Conservation (phyloP, 1,140 invertebrate species). For the Periplaneta americana region DNA sequence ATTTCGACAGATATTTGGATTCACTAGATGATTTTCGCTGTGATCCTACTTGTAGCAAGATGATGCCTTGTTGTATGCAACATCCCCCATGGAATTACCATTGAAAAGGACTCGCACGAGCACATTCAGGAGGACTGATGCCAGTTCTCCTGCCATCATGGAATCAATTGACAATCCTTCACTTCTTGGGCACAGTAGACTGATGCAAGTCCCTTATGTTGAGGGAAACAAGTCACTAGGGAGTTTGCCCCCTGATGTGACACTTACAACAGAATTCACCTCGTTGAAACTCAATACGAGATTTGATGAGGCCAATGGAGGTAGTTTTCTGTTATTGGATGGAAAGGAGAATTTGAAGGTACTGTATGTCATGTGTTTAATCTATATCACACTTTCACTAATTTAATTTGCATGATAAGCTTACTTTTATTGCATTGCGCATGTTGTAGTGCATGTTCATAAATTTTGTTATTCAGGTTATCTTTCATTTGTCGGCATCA, state of each 20-base stretch:
- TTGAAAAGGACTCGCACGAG: neutral
- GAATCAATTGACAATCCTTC: slow-evolving; percentile 26
- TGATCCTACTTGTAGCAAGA: neutral
- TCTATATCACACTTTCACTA: no score
- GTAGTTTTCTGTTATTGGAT: slow-evolving; percentile 50
- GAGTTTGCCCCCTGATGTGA: slow-evolving; percentile 27
- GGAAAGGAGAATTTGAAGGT: slow-evolving; percentile 42
- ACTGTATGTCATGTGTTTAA: no score
- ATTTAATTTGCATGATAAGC: no score
- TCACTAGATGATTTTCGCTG: neutral
- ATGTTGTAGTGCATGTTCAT: no score
- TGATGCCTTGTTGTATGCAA: neutral
- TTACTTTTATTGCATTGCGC: no score
- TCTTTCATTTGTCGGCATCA: no score
- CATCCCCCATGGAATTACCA: neutral
- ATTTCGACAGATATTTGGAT: neutral
- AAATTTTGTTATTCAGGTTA: no score
- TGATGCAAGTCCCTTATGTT: neutral
- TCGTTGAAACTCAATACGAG: slow-evolving; percentile 26
- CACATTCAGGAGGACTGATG: neutral
- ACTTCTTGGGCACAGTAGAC: neutral
- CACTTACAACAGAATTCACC: slow-evolving; percentile 27
- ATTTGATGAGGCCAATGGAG: slow-evolving; percentile 19
- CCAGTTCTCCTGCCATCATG: slow-evolving; percentile 27
- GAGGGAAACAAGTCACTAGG: slow-evolving; percentile 1